Evolutionary conservation across 2,113 vertebrate genomes (phyloP).

Genomic region (Butorides virescens): DNA sequence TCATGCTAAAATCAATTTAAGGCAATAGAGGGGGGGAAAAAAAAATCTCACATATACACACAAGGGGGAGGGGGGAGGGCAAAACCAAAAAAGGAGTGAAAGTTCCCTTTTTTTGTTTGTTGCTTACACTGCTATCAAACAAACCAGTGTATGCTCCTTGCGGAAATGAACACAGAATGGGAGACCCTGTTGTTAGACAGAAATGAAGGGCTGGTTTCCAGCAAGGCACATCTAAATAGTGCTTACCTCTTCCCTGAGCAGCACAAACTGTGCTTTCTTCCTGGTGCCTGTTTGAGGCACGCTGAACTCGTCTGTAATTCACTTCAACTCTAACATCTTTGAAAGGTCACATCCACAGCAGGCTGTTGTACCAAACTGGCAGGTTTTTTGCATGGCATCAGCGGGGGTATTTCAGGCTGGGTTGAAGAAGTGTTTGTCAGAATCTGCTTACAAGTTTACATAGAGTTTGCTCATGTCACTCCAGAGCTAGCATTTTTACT

Average conservation of each 20-base stretch:
- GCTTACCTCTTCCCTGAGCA: neutral
- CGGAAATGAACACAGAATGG: neutral
- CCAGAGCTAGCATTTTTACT: neutral
- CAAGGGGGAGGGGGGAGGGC: neutral
- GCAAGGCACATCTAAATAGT: neutral
- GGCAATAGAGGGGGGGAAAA: neutral
- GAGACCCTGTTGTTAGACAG: slow-evolving; percentile 8
- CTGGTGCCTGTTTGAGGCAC: neutral
- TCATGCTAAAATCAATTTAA: neutral
- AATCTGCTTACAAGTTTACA: neutral
- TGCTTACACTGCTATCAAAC: neutral
- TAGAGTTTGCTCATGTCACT: neutral
- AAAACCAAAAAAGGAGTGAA: neutral
- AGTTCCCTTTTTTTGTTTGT: neutral
- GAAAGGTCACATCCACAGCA: slow-evolving; percentile 51
- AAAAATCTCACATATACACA: neutral
- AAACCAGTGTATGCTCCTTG: neutral
- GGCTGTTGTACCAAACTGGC: slow-evolving; percentile 21
- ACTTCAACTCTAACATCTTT: neutral
- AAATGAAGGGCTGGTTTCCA: slow-evolving; percentile 36
- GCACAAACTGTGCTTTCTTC: slow-evolving; percentile 18
- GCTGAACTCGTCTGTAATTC: slow-evolving; percentile 35
- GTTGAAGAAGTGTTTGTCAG: neutral
- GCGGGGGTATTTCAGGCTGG: slow-evolving; percentile 23
- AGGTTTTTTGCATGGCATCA: slow-evolving; percentile 6